Conservation (phyloP, 2,888 invertebrate genomes). For the Aquatica leii region DNA sequence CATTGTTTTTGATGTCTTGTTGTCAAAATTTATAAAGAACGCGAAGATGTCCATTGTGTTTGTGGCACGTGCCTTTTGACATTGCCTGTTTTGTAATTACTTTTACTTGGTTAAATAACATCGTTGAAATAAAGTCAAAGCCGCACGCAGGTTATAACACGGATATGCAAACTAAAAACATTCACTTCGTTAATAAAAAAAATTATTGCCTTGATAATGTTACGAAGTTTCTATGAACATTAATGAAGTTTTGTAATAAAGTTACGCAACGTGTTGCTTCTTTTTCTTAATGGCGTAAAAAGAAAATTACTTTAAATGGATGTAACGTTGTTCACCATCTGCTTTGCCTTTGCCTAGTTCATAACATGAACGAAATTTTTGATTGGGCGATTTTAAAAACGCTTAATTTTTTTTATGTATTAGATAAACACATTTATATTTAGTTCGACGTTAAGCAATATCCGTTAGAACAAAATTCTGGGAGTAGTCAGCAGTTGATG, state of each 20-base stretch:
- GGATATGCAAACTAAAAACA: neutral
- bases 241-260: neutral
- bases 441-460: constrained; percentile 19
- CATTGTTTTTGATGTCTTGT: neutral
- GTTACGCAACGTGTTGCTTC: neutral
- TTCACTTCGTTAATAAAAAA: neutral
- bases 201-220: too few relatives aligned
- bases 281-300: neutral
- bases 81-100: neutral
- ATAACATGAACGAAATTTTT: too few relatives aligned
- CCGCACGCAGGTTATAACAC: neutral
- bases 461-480: constrained; percentile 22
- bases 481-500: constrained; percentile 6
- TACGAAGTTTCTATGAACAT: too few relatives aligned
- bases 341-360: too few relatives aligned
- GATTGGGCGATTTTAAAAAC: too few relatives aligned
- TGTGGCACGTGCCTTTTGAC: constrained; percentile 9
- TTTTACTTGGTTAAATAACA: neutral
- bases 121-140: neutral
- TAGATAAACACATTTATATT: constrained; percentile 8
- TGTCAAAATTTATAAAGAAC: neutral
- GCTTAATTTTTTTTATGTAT: too few relatives aligned
- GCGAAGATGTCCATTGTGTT: neutral
- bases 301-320: neutral
- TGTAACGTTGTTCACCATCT: too few relatives aligned